phyloP scores from a whole-genome alignment of 2,797 vertebrate genomes.

The Danio choprae region DNA sequence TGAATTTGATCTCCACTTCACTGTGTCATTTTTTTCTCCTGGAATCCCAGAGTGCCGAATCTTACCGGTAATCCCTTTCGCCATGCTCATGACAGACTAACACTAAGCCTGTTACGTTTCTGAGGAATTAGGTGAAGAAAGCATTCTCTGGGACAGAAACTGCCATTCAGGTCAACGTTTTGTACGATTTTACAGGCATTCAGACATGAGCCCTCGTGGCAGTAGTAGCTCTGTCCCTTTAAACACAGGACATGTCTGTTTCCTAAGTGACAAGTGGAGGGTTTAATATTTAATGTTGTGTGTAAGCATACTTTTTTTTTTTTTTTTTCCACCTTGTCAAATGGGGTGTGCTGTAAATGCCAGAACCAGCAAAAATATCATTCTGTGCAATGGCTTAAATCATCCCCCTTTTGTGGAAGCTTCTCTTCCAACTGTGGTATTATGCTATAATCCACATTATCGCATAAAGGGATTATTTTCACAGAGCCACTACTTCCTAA shows the following conservation, averaged over 20 bases:
- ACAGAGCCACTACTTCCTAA: background rate
- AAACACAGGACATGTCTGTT: conserved; percentile 4
- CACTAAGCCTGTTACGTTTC: conserved; percentile 76
- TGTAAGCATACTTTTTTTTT: conserved; percentile 15
- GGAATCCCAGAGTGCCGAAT: conserved; percentile 65
- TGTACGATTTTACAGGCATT: conserved; percentile 9
- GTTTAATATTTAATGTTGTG: conserved; percentile 42
- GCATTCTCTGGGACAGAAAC: conserved; percentile 56
- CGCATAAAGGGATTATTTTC: conserved; percentile 39
- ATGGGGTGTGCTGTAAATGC: conserved; percentile 35
- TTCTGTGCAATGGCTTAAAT: conserved; percentile 15
- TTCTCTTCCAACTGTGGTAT: conserved; percentile 12
- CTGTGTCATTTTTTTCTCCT: conserved; percentile 66
- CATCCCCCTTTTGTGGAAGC: conserved; percentile 30
- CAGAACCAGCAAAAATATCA: conserved; percentile 58
- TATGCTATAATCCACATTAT: conserved; percentile 42
- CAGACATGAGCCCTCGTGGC: conserved; percentile 1
- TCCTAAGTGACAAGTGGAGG: background rate
- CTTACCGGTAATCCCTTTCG: conserved; percentile 69
- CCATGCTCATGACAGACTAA: conserved; percentile 69
- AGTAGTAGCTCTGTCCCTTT: conserved; percentile 27
- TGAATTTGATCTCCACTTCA: conserved; percentile 70
- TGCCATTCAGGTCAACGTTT: conserved; percentile 67
- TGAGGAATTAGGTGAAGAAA: conserved; percentile 61
- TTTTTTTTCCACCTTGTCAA: conserved; percentile 51